A percentile compares a stretch with the other conserved stretches of the same genome.
Conservation (phyloP, 2,113 vertebrate species). For the Synchiropus splendidus region DNA sequence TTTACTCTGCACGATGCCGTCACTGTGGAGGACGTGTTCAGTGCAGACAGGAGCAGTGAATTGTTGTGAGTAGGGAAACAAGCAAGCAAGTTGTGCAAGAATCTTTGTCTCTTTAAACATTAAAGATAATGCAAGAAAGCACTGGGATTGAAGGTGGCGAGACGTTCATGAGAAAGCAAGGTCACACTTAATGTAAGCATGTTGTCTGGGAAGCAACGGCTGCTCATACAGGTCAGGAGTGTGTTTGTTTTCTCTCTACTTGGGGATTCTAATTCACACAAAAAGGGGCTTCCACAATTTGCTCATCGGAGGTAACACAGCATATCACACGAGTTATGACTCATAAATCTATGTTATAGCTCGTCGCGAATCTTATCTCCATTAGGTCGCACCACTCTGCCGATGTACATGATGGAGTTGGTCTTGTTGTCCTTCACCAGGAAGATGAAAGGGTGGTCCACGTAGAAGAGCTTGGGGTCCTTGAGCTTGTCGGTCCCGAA, state of each 20-base stretch:
- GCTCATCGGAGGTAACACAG: too few species aligned
- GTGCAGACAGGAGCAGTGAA: conserved; percentile 31
- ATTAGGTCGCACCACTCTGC: conserved; percentile 85
- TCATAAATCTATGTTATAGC: conserved; percentile 75
- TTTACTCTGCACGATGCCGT: conserved; percentile 19
- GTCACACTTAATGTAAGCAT: conserved; percentile 68
- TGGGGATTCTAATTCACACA: too few species aligned
- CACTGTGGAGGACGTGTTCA: conserved; percentile 33
- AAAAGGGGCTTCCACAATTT: too few species aligned
- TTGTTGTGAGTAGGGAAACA: conserved; percentile 13
- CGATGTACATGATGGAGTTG: conserved; percentile 87
- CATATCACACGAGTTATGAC: too few species aligned
- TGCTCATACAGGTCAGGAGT: not conserved
- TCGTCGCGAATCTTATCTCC: conserved; percentile 93
- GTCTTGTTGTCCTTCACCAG: conserved; percentile 91
- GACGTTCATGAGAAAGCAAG: conserved; percentile 10
- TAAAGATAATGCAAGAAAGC: conserved; percentile 63
- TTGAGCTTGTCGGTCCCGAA: conserved; percentile 78
- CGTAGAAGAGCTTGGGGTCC: conserved; percentile 89
- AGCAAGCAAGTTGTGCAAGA: conserved; percentile 37
- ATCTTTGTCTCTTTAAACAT: conserved; percentile 65
- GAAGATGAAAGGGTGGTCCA: conserved; percentile 93
- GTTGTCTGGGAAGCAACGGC: not conserved
- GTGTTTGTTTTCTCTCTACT: too few species aligned
- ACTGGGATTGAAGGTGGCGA: conserved; percentile 5